These are phyloP conservation scores for Phlogophora meticulosa DNA, from an alignment of 2,888 invertebrate species.

Conservation along the genomic window DNA sequence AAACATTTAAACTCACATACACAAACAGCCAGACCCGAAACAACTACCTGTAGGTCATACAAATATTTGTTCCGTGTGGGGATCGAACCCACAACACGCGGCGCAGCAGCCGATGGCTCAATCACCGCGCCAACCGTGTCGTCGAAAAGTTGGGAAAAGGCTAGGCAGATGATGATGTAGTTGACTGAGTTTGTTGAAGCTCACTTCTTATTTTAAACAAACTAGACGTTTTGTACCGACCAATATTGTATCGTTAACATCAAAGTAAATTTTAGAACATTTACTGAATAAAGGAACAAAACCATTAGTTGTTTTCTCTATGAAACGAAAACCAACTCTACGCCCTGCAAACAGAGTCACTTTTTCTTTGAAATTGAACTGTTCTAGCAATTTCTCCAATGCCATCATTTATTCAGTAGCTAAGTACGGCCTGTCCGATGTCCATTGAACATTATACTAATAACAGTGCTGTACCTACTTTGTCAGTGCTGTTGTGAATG, in stretches of 20 bases:
- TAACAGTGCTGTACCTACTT: not conserved
- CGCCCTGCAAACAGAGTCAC: not conserved
- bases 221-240: not conserved
- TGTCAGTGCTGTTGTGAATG: too few species aligned
- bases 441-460: conserved; percentile 30
- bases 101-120: too few species aligned
- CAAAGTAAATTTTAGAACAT: not conserved
- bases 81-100: too few species aligned
- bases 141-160: too few species aligned
- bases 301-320: not conserved
- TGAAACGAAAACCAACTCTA: conserved; percentile 6
- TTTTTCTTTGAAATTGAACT: conserved; percentile 10
- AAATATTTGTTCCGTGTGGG: too few species aligned
- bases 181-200: not conserved
- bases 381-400: conserved; percentile 29
- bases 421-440: conserved; percentile 10
- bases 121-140: too few species aligned
- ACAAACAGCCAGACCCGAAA: too few species aligned
- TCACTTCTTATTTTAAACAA: not conserved
- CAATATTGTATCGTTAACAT: not conserved
- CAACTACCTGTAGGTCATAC: too few species aligned
- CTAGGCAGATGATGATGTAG: too few species aligned
- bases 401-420: conserved; percentile 37
- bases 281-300: not conserved
- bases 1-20: too few species aligned